These are phyloP conservation scores for Ia io DNA, from an alignment of 2,113 vertebrate genomes.

Conservation along the genomic window DNA sequence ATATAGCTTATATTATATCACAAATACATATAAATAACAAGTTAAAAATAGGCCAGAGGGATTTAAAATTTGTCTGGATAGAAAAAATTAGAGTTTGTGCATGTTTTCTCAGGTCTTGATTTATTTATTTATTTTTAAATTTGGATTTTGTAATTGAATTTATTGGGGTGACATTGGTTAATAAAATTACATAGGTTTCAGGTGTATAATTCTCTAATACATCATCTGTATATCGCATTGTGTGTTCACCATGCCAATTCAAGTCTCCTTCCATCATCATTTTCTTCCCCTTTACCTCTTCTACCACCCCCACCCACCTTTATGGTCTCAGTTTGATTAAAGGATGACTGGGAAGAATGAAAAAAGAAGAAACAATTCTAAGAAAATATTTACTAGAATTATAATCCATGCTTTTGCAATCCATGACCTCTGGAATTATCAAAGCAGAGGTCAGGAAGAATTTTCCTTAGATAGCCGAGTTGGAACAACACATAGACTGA, in stretches of 20 bases:
- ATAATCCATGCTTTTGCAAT: slow-evolving; percentile 24
- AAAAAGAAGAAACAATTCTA: not conserved
- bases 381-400: slow-evolving; percentile 51
- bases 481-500: not conserved
- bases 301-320: not conserved
- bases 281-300: not conserved
- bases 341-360: not conserved
- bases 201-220: not conserved
- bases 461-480: slow-evolving; percentile 25
- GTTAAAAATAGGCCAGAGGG: slow-evolving; percentile 66
- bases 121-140: not conserved
- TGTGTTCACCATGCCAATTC: not conserved
- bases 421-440: slow-evolving; percentile 13
- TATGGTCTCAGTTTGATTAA: slow-evolving; percentile 42
- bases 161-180: not conserved
- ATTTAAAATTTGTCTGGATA: slow-evolving; percentile 62
- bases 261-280: not conserved
- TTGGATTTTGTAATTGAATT: not conserved
- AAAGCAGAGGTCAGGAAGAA: not conserved
- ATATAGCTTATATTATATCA: slow-evolving; percentile 49
- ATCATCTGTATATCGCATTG: not conserved
- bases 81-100: slow-evolving; percentile 69
- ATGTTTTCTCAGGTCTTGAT: slow-evolving; percentile 43
- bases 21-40: slow-evolving; percentile 68
- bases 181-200: not conserved